Conservation (phyloP, 2,797 vertebrate species). For the Xyrichtys novacula region DNA sequence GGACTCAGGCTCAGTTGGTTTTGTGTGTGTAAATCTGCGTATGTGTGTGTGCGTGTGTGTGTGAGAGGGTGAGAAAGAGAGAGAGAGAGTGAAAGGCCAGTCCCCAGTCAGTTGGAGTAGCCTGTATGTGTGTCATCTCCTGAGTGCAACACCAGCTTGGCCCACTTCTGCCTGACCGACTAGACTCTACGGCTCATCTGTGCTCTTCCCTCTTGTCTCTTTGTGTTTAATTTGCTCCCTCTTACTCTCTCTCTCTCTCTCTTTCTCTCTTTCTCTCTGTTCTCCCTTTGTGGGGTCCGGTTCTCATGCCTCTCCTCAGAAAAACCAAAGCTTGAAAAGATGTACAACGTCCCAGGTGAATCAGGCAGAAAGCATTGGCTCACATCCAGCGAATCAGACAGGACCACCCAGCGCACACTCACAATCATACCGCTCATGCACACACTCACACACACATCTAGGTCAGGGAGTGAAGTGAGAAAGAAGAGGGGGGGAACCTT, state of each 20-base stretch:
- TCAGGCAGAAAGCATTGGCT: slow-evolving; percentile 61
- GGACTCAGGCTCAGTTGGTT: slow-evolving; percentile 30
- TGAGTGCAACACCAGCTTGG: slow-evolving; percentile 77
- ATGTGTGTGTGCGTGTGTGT: slow-evolving; percentile 15
- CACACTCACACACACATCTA: slow-evolving; percentile 58
- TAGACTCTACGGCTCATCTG: slow-evolving; percentile 68
- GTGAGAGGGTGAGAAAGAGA: slow-evolving; percentile 9
- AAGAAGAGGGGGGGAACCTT: slow-evolving; percentile 54
- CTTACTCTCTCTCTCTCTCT: neutral
- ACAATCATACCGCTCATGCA: slow-evolving; percentile 21
- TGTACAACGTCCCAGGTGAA: slow-evolving; percentile 69
- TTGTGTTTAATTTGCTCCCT: slow-evolving; percentile 65
- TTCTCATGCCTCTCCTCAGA: slow-evolving; percentile 50
- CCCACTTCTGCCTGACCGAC: slow-evolving; percentile 80
- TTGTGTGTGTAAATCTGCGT: too few relatives aligned
- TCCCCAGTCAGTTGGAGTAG: slow-evolving; percentile 61
- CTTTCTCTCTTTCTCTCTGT: neutral
- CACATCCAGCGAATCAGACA: slow-evolving; percentile 47
- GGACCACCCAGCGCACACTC: slow-evolving; percentile 57
- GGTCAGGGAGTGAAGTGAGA: slow-evolving; percentile 62
- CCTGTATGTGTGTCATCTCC: slow-evolving; percentile 73
- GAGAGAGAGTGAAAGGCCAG: slow-evolving; percentile 24
- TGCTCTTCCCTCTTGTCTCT: slow-evolving; percentile 64
- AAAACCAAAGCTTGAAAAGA: slow-evolving; percentile 37
- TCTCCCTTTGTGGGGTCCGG: slow-evolving; percentile 46